Evolutionary conservation across 2,113 vertebrate genomes (phyloP), one percentile per base, ranked within the genome.

Genomic region (Elachura formosa): DNA sequence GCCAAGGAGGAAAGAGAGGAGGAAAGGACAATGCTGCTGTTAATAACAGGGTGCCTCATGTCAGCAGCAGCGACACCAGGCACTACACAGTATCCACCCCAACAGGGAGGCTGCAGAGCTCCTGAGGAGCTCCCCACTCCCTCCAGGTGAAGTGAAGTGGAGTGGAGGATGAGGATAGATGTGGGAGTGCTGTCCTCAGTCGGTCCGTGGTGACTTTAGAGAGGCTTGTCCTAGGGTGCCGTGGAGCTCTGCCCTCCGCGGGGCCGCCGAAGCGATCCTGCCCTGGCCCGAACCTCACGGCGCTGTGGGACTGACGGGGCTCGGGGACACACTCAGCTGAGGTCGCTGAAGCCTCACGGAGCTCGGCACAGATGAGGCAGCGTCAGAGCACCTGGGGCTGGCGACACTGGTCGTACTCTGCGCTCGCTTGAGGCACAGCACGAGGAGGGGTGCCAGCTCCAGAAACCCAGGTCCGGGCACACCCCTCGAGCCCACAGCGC

Each of bases 401-500:
- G 23, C 24, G 46, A 10, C n/a, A n/a, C n/a, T n/a, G n/a, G n/a
- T n/a, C n/a, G n/a, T n/a, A n/a, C n/a, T n/a, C n/a, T n/a, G n/a
- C n/a, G n/a, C n/a, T n/a, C n/a, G n/a, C n/a, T n/a, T n/a, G n/a
- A n/a, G n/a, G n/a, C n/a, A n/a, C n/a, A n/a, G n/a, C n/a, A n/a
- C n/a, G n/a, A n/a, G n/a, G n/a, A n/a, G n/a, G n/a, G n/a, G n/a
- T n/a, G n/a, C n/a, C n/a, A n/a, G n/a, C 8, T 8, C 16, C 17
- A 0, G 2, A 2, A 4, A 15, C 17, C 14, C 6, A 22, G 8
- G 4, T 2, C 9, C 5, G 12, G 10, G 67, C 33, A 24, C 33
- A 5, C 1, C 10, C 10, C 18, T 0, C 2, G 20, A 21, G 19
- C 24, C 9, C 29, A 6, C 4, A 20, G 14, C 18, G 6, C 43